phyloP scores from a whole-genome alignment of 2,888 invertebrate species.

The Amaurobius ferox region DNA sequence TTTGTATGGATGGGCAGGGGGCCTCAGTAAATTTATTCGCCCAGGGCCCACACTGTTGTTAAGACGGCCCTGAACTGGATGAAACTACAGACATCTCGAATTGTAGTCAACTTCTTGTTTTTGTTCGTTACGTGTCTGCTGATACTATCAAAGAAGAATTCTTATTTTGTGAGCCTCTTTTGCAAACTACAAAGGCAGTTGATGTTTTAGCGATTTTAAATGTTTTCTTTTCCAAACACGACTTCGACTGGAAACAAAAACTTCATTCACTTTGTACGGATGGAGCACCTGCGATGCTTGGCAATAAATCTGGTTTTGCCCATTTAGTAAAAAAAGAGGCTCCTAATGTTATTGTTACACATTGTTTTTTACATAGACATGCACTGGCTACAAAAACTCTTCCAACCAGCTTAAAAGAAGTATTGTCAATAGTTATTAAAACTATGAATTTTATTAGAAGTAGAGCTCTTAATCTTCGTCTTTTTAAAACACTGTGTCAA shows the following conservation, averaged over 20 bases:
- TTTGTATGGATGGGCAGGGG: too few relatives aligned
- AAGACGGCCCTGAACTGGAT: too few relatives aligned
- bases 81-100: too few relatives aligned
- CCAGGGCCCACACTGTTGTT: too few relatives aligned
- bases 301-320: too few relatives aligned
- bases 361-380: slow-evolving; percentile 47
- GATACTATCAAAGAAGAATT: slow-evolving; percentile 35
- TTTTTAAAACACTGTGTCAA: slow-evolving; percentile 51
- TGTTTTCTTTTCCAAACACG: slow-evolving; percentile 29
- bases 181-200: slow-evolving; percentile 34
- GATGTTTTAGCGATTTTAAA: slow-evolving; percentile 42
- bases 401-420: slow-evolving; percentile 53
- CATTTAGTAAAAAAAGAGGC: slow-evolving; percentile 17
- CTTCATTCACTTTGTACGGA: too few relatives aligned
- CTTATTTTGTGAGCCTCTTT: slow-evolving; percentile 46
- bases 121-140: slow-evolving; percentile 29
- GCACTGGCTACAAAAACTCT: slow-evolving; percentile 51
- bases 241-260: slow-evolving; percentile 16
- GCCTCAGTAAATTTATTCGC: too few relatives aligned
- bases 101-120: too few relatives aligned
- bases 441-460: slow-evolving; percentile 49
- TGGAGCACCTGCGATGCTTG: too few relatives aligned
- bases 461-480: slow-evolving; percentile 51
- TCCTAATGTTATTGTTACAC: slow-evolving; percentile 32
- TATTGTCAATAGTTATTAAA: slow-evolving; percentile 46